A percentile compares a stretch with the other conserved stretches of the same genome.
Conservation (phyloP, 2,113 vertebrate genomes). For the Tychaedon coryphoeus region DNA sequence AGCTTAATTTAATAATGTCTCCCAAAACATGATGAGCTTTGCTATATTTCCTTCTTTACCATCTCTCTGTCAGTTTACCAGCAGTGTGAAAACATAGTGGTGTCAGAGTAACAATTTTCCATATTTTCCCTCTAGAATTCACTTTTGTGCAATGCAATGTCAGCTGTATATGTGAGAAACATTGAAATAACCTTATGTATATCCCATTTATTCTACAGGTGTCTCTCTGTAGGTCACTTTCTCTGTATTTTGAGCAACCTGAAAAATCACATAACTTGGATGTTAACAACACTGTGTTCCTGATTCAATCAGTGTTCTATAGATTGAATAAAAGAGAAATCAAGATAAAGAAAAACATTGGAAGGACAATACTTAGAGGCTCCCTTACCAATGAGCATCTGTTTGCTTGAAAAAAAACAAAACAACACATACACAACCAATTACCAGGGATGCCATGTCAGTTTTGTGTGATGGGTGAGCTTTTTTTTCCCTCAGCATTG, state of each 20-base stretch:
- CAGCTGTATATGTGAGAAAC: not conserved
- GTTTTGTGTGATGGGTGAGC: not conserved
- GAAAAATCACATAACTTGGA: not conserved
- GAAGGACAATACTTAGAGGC: not conserved
- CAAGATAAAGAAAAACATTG: not conserved
- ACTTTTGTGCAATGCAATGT: not conserved
- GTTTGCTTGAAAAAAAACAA: not conserved
- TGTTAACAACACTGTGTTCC: not conserved
- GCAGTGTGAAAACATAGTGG: not conserved
- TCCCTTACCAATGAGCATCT: not conserved
- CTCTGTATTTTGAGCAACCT: not conserved
- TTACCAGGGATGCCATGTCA: not conserved
- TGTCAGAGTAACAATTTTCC: not conserved
- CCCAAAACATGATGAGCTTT: slow-evolving; percentile 13
- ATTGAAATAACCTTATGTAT: not conserved
- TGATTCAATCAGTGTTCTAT: not conserved
- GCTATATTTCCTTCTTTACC: not conserved
- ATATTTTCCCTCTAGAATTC: not conserved
- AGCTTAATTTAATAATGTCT: slow-evolving; percentile 42
- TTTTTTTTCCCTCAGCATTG: not conserved
- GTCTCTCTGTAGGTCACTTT: not conserved
- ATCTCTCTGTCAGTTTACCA: not conserved
- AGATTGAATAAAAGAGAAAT: not conserved
- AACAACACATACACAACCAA: not conserved
- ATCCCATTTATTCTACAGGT: not conserved